phyloP scores from a whole-genome alignment of 2,113 vertebrate species.

The Xerus inauris region DNA sequence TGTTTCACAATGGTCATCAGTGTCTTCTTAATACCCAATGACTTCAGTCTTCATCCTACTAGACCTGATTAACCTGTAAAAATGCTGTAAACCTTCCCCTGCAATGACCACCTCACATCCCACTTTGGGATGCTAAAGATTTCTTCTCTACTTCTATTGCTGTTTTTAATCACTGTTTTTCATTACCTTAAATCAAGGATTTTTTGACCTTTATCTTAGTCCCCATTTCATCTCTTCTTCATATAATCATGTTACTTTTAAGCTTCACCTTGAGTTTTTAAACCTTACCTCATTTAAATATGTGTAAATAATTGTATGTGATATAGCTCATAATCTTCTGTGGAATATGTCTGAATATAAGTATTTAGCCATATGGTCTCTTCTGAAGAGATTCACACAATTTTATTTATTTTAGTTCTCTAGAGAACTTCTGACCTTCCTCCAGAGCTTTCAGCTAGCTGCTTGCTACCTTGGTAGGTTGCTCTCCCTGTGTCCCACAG shows the following conservation, averaged over 20 bases:
- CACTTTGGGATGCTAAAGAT: not conserved
- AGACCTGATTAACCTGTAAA: not conserved
- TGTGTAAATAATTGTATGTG: not conserved
- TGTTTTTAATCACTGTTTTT: not conserved
- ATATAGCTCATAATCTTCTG: not conserved
- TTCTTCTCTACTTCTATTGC: not conserved
- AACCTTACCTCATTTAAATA: not conserved
- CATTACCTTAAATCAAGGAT: constrained; percentile 39
- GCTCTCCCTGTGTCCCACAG: not conserved
- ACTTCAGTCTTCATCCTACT: not conserved
- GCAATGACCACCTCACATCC: no score
- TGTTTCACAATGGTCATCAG: not conserved
- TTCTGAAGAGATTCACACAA: not conserved
- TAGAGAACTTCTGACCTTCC: constrained; percentile 4
- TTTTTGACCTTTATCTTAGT: not conserved
- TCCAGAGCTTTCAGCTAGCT: not conserved
- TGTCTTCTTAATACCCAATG: not conserved
- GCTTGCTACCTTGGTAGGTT: not conserved
- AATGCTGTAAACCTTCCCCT: not conserved
- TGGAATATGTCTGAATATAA: not conserved
- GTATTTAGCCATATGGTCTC: not conserved
- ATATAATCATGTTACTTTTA: not conserved
- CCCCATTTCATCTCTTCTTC: not conserved
- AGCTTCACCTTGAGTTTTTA: not conserved
- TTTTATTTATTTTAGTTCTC: constrained; percentile 21